Percentiles rank a stretch among this genome's conserved stretches.
Conservation (phyloP, 1,140 invertebrate genomes). For the Oryctes rhinoceros region DNA sequence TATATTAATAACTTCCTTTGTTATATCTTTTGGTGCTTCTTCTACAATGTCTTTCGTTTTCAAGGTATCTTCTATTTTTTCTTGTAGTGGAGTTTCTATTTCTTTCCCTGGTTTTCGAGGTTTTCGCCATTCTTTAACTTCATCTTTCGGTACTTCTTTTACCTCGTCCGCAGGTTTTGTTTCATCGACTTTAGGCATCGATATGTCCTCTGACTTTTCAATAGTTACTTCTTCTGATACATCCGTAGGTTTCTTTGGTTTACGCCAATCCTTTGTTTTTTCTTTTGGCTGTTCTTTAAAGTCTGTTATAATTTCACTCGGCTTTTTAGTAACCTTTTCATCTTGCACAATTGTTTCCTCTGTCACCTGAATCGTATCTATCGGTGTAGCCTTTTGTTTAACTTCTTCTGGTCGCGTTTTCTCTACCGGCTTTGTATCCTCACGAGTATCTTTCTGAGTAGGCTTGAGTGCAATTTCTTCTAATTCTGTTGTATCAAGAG, state of each 20-base stretch:
- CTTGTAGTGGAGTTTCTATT: conserved; percentile 51
- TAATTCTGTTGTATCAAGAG: conserved; percentile 50
- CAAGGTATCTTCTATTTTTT: not conserved
- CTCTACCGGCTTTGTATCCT: too few species aligned
- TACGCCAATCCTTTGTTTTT: not conserved
- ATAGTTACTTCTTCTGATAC: conserved; percentile 44
- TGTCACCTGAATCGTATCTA: conserved; percentile 53
- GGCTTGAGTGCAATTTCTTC: conserved; percentile 54
- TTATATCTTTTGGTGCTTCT: too few species aligned
- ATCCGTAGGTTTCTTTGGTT: conserved; percentile 46
- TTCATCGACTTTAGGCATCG: too few species aligned
- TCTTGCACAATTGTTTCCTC: conserved; percentile 58
- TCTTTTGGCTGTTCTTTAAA: conserved; percentile 1
- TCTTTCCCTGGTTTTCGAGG: conserved; percentile 1
- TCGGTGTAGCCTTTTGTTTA: conserved; percentile 50
- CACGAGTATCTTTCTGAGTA: conserved; percentile 48
- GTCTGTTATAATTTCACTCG: conserved; percentile 40
- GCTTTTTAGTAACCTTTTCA: conserved; percentile 57
- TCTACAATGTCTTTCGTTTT: not conserved
- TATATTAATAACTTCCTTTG: too few species aligned
- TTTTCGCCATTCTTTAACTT: too few species aligned
- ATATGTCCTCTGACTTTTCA: too few species aligned
- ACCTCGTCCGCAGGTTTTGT: not conserved
- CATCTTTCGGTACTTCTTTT: not conserved
- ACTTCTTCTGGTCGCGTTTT: not conserved